Evolutionary conservation across 2,888 invertebrate species (phyloP).

Genomic region (Calameuta idolon): DNA sequence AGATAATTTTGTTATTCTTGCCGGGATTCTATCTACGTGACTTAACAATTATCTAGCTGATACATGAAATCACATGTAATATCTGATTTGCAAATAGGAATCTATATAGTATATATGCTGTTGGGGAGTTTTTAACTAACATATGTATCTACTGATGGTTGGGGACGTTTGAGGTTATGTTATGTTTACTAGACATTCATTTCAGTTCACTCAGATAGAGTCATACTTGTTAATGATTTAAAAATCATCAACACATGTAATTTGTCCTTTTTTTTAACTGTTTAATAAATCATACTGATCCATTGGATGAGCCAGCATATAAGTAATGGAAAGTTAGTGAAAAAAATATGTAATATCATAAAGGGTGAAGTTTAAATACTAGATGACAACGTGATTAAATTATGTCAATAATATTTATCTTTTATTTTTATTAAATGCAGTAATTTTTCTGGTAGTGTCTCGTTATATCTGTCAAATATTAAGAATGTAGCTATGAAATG

Average conservation of each 20-base stretch:
- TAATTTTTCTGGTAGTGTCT: neutral
- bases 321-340: neutral
- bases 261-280: neutral
- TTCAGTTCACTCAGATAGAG: neutral
- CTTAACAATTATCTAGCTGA: too few relatives aligned
- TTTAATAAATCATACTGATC: neutral
- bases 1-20: too few relatives aligned
- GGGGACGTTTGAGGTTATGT: neutral
- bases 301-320: neutral
- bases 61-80: too few relatives aligned
- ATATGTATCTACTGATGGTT: neutral
- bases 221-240: too few relatives aligned
- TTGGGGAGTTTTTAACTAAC: too few relatives aligned
- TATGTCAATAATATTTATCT: neutral
- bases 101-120: too few relatives aligned
- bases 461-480: neutral
- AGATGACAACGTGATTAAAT: neutral
- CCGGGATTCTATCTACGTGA: too few relatives aligned
- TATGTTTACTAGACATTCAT: neutral
- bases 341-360: neutral
- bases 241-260: too few relatives aligned
- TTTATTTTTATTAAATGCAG: neutral
- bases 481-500: neutral
- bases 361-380: neutral
- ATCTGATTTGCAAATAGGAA: too few relatives aligned